phyloP scores from a whole-genome alignment of 2,888 invertebrate species.

The Silvanus unidentatus region DNA sequence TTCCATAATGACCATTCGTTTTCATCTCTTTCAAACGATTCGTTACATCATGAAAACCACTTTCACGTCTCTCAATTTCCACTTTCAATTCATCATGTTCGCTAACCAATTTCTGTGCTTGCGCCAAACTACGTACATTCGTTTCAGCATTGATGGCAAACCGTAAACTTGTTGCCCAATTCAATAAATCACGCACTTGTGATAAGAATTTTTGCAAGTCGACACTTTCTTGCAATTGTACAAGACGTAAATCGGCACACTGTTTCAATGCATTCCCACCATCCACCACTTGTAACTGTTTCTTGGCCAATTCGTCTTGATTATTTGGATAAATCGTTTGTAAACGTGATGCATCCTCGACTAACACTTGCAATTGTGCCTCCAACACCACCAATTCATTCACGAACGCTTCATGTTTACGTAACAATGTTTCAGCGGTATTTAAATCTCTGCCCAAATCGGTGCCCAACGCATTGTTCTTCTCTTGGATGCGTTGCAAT shows the following conservation, averaged over 20 bases:
- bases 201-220: conserved; percentile 86
- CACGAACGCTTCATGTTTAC: conserved; percentile 88
- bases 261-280: conserved; percentile 86
- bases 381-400: conserved; percentile 90
- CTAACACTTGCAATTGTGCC: conserved; percentile 79
- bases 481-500: conserved; percentile 82
- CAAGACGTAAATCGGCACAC: conserved; percentile 71
- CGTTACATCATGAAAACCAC: conserved; percentile 67
- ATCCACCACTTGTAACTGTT: conserved; percentile 77
- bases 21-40: conserved; percentile 78
- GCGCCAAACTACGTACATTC: conserved; percentile 73
- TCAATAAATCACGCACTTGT: conserved; percentile 76
- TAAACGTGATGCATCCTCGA: conserved; percentile 86
- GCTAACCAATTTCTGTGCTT: conserved; percentile 73
- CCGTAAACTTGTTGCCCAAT: conserved; percentile 79
- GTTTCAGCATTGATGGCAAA: conserved; percentile 73
- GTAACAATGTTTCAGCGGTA: conserved; percentile 72
- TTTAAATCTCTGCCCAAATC: conserved; percentile 77
- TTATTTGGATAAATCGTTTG: conserved; percentile 87
- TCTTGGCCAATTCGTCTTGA: conserved; percentile 80
- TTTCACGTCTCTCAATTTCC: conserved; percentile 85
- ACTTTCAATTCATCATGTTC: conserved; percentile 78
- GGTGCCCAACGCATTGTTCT: conserved; percentile 76
- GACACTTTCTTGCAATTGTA: conserved; percentile 77
- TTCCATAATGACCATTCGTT: conserved; percentile 74